Conservation (phyloP, 92 coral and sea anemone species). For the Pocillopora meandrina region DNA sequence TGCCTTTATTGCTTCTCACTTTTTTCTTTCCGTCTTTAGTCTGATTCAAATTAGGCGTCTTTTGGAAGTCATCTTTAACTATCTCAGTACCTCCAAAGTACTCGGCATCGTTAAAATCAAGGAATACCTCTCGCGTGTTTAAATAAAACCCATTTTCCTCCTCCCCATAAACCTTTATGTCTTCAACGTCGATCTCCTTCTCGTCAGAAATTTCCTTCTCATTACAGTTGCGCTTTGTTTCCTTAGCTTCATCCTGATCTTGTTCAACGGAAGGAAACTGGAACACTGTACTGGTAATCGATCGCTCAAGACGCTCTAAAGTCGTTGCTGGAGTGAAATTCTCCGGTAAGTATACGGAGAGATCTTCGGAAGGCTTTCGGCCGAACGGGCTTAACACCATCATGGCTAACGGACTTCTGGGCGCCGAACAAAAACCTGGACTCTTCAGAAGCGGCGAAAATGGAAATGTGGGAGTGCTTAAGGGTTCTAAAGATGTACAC, state of each 20-base stretch:
- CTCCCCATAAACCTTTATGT: not conserved
- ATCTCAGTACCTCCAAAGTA: not conserved
- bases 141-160: not conserved
- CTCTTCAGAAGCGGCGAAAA: conserved; percentile 27
- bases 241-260: not conserved
- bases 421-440: not conserved
- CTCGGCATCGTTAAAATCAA: not conserved
- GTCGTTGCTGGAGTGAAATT: conserved; percentile 48
- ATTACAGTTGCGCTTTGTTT: not conserved
- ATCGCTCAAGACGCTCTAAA: conserved; percentile 33
- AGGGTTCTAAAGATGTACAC: conserved; percentile 25
- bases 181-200: not conserved
- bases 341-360: conserved; percentile 43
- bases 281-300: conserved; percentile 23
- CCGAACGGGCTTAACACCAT: conserved; percentile 46
- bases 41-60: not conserved
- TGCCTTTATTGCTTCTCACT: not conserved
- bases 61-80: not conserved
- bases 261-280: conserved; percentile 24
- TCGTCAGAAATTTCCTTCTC: not conserved
- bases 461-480: conserved; percentile 37
- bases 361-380: conserved; percentile 34
- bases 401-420: conserved; percentile 32
- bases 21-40: not conserved
- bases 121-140: conserved; percentile 1